phyloP scores from a whole-genome alignment of 2,888 invertebrate genomes.

The Malthinus flaveolus region DNA sequence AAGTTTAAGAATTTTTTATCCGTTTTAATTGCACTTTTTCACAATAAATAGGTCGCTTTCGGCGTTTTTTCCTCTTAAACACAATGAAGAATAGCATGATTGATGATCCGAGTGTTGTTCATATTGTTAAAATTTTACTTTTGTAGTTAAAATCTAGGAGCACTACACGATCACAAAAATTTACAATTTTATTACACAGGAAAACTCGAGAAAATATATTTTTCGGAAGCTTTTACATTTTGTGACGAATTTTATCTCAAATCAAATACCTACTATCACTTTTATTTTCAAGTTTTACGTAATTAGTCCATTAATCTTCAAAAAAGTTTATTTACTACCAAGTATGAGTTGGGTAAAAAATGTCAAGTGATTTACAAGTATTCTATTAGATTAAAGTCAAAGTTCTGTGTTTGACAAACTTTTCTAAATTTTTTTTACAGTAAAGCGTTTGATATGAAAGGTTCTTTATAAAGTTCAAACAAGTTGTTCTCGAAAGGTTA shows the following conservation, averaged over 20 bases:
- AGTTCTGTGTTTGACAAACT: constrained; percentile 20
- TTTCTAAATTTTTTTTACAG: constrained; percentile 13
- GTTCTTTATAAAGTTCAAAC: constrained; percentile 18
- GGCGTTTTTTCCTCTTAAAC: constrained; percentile 20
- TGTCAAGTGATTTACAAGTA: neutral
- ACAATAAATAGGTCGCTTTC: constrained; percentile 26
- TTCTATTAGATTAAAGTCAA: neutral
- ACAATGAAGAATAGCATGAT: constrained; percentile 21
- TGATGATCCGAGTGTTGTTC: constrained; percentile 20
- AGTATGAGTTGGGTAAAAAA: neutral
- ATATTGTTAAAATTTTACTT: constrained; percentile 23
- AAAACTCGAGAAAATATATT: constrained; percentile 18
- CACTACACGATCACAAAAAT: constrained; percentile 11
- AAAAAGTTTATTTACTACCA: neutral
- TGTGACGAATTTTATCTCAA: neutral
- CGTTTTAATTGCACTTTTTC: constrained; percentile 19
- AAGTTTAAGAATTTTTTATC: constrained; percentile 21
- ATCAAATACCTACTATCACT: too few relatives aligned
- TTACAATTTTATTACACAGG: constrained; percentile 19
- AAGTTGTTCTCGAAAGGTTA: constrained; percentile 20
- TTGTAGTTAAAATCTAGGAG: constrained; percentile 18
- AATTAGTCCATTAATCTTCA: too few relatives aligned
- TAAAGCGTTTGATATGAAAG: constrained; percentile 18
- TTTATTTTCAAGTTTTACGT: too few relatives aligned
- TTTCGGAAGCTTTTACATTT: constrained; percentile 6